A percentile compares a stretch with the other conserved stretches of the same genome.
Conservation (phyloP, 2,113 vertebrate genomes). For the Eudyptes chrysolophus region DNA sequence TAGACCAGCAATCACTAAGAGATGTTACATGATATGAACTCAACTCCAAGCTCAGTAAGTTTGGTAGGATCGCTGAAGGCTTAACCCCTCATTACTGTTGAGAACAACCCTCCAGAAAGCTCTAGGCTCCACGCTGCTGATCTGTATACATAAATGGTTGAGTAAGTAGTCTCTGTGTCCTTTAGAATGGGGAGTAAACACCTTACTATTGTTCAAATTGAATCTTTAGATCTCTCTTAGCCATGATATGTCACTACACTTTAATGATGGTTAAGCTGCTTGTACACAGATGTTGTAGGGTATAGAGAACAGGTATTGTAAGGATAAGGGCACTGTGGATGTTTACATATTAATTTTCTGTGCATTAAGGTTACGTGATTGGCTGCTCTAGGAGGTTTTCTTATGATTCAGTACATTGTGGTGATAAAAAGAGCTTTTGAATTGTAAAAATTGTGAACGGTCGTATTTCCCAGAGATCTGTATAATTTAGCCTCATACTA, state of each 20-base stretch:
- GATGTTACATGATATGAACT: neutral
- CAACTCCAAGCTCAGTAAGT: neutral
- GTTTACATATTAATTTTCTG: neutral
- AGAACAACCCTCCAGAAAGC: neutral
- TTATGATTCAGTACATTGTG: neutral
- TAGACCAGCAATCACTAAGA: neutral
- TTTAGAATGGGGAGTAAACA: neutral
- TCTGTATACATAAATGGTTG: neutral
- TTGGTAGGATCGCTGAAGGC: neutral
- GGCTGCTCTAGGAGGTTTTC: neutral
- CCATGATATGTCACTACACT: neutral
- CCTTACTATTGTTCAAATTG: neutral
- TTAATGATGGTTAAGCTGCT: neutral
- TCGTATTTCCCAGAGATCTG: neutral
- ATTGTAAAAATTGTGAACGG: neutral
- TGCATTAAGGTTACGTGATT: neutral
- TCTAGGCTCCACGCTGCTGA: neutral
- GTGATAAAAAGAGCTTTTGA: neutral
- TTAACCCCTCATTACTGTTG: neutral
- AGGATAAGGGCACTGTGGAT: neutral
- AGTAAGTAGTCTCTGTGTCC: neutral
- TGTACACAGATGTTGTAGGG: neutral
- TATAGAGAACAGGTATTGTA: neutral
- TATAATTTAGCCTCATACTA: neutral
- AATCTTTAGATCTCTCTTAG: neutral